Conservation (phyloP, 2,113 vertebrate genomes). For the Entelurus aequoreus region DNA sequence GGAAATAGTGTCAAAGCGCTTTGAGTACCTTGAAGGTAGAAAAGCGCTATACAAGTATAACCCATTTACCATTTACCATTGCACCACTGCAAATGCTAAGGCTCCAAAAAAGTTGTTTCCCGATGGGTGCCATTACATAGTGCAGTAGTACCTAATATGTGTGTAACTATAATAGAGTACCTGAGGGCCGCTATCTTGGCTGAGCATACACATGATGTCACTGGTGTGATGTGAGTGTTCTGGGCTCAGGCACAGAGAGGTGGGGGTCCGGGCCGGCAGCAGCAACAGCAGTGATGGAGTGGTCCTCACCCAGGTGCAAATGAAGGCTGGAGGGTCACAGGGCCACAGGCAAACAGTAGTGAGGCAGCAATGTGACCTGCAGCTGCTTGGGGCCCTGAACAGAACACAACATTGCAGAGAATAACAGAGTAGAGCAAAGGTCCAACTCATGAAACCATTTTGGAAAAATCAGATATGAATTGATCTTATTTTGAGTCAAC, state of each 20-base stretch:
- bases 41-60: no score
- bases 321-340: conserved; percentile 64
- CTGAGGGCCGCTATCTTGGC: conserved; percentile 4
- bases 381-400: conserved; percentile 40
- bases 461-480: no score
- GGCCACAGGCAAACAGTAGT: conserved; percentile 69
- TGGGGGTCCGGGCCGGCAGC: conserved; percentile 11
- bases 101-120: no score
- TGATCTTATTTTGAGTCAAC: background rate
- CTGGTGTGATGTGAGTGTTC: conserved; percentile 36
- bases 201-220: background rate
- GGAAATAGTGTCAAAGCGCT: no score
- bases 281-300: conserved; percentile 58
- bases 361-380: conserved; percentile 66
- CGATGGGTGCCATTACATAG: no score
- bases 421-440: conserved; percentile 29
- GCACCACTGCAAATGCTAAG: no score
- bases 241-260: conserved; percentile 35
- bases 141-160: no score
- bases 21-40: no score
- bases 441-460: conserved; percentile 20
- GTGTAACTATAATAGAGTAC: background rate
- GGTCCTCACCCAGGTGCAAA: conserved; percentile 72
- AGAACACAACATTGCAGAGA: background rate
- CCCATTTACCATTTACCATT: no score